Base-by-base conservation (phyloP, 2,113 vertebrate species). In the Forbesichthys agassizii region DNA sequence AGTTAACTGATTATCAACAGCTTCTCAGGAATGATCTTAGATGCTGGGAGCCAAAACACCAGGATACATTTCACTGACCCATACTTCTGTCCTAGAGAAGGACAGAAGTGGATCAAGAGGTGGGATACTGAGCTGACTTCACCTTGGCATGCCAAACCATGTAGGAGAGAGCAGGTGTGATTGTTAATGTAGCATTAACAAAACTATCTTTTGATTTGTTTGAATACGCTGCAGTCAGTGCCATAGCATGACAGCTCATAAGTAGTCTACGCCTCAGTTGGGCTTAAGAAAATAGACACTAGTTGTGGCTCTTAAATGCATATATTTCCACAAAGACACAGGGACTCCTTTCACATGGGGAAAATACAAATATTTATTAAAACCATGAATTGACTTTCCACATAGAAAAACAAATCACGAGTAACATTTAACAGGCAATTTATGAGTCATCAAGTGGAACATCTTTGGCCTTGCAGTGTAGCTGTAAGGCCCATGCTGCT, bases 1-100 rank as follows among this genome's bases (percentile, higher is more conserved):
- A 71, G 52, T 56, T 48, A 9, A 18, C 74, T 65, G 83, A 84
- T 87, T 87, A 80, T 77, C 67, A 69, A 61, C 79, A 76, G 77
- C 71, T 68, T 65, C 65, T 46, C 53, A 9, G 69, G 57, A 82
- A 63, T 54, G 11, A 81, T 73, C 46, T 9, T 55, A 64, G 82
- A 74, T 73, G 64, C 61, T 47, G 14, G 36, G 51, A 18, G 33
- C 14, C 46, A 61, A 61, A 47, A 61, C 42, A 48, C 42, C 16
- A 7, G 48, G 61, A 62, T 56, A 67, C 33, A 20, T 59, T 58
- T 56, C 63, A 46, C 67, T 70, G 80, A 82, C 81, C 63, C 55
- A n/a, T 66, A 16, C 16, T 16, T 16, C 16, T 16, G 16, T 16
- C 16, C 16, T 16, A 16, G 16, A 16, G 16, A 16, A 16, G 59